Evolutionary conservation across 2,113 vertebrate genomes (phyloP).

Genomic region (Perca flavescens): DNA sequence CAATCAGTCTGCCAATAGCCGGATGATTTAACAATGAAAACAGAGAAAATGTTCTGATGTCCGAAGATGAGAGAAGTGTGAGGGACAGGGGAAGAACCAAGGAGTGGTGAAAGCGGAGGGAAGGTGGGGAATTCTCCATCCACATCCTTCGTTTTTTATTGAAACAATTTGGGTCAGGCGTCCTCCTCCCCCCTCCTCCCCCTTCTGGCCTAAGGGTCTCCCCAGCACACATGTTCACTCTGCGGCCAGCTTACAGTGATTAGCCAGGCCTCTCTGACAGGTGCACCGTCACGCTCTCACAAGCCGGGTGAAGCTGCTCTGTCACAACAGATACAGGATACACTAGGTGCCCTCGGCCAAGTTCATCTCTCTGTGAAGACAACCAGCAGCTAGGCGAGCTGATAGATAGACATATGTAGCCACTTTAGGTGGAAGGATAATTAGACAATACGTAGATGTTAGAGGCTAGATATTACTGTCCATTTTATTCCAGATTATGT

Average conservation of each 20-base stretch:
- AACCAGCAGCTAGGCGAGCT: conserved; percentile 10
- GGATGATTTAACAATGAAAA: conserved; percentile 64
- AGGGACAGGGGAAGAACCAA: conserved; percentile 53
- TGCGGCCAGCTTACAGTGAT: conserved; percentile 63
- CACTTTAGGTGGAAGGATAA: not conserved
- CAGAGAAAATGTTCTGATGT: conserved; percentile 48
- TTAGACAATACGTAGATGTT: not conserved
- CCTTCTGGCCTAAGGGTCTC: conserved; percentile 39
- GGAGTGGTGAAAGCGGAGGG: conserved; percentile 55
- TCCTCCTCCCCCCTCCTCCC: conserved; percentile 2
- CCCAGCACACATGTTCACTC: conserved; percentile 54
- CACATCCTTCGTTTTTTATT: conserved; percentile 32
- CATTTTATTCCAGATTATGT: conserved; percentile 25
- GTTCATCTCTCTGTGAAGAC: not conserved
- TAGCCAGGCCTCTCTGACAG: conserved; percentile 73
- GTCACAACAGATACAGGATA: conserved; percentile 22
- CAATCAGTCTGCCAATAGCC: conserved; percentile 29
- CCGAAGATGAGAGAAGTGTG: conserved; percentile 45
- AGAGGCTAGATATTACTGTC: conserved; percentile 37
- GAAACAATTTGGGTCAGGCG: conserved; percentile 52
- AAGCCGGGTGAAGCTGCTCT: conserved; percentile 10
- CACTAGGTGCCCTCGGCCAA: conserved; percentile 13
- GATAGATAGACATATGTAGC: not conserved
- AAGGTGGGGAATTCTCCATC: conserved; percentile 52
- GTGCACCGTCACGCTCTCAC: conserved; percentile 70